Conservation (phyloP, 2,113 vertebrate genomes). For the Gobiocypris rarus region DNA sequence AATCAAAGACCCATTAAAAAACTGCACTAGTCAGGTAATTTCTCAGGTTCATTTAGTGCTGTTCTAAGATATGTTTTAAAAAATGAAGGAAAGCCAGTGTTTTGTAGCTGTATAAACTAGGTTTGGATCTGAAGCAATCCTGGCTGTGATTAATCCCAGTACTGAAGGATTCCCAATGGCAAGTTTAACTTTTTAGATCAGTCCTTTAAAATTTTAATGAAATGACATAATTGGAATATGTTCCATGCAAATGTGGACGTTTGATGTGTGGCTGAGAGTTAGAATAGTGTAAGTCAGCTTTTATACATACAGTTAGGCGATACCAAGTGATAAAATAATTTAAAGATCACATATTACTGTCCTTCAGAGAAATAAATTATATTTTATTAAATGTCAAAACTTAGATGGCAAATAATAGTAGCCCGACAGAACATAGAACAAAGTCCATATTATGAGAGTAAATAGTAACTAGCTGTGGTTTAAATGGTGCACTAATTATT, state of each 20-base stretch:
- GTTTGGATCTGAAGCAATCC: neutral
- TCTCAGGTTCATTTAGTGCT: too few species aligned
- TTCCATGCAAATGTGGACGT: neutral
- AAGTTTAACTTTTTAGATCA: slow-evolving; percentile 18
- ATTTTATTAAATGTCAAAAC: neutral
- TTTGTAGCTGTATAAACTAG: neutral
- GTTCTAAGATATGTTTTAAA: too few species aligned
- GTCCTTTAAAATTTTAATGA: neutral
- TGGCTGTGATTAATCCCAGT: neutral
- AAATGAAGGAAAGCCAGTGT: neutral
- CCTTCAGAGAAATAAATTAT: neutral
- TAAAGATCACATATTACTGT: too few species aligned
- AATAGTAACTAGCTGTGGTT: neutral
- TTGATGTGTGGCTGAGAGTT: neutral
- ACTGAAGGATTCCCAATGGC: neutral
- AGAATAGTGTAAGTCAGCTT: neutral
- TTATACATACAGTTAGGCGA: neutral
- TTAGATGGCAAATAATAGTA: too few species aligned
- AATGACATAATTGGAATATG: slow-evolving; percentile 7
- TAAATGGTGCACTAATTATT: too few species aligned
- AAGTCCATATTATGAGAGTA: neutral
- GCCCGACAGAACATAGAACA: neutral
- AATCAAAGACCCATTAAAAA: too few species aligned
- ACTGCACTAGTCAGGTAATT: too few species aligned
- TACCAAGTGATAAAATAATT: neutral